phyloP scores from a whole-genome alignment of 2,797 vertebrate species.

The Macropodus opercularis region DNA sequence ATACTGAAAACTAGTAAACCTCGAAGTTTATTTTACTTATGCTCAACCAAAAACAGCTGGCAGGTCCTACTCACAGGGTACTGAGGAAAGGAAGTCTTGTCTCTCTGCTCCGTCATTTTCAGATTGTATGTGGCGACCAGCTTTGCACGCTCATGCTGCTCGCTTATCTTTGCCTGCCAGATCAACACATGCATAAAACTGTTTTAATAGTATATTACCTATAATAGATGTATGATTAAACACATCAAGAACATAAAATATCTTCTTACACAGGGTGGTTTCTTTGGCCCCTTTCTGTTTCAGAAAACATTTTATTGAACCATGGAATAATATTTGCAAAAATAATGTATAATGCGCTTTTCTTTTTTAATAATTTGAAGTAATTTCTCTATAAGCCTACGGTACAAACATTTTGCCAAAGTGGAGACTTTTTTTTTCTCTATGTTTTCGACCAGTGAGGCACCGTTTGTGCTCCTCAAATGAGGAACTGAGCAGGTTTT shows the following conservation, averaged over 20 bases:
- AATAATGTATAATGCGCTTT: too few relatives aligned
- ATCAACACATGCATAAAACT: constrained; percentile 17
- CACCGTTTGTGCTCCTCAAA: constrained; percentile 5
- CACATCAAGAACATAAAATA: not conserved
- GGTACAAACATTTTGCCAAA: too few relatives aligned
- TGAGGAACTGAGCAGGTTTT: not conserved
- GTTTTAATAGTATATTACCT: too few relatives aligned
- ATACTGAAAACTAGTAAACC: too few relatives aligned
- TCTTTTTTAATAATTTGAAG: too few relatives aligned
- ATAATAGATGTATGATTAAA: constrained; percentile 2
- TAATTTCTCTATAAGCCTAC: too few relatives aligned
- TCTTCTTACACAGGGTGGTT: not conserved
- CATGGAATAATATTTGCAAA: constrained; percentile 18
- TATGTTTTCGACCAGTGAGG: constrained; percentile 12
- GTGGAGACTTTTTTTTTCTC: constrained; percentile 6
- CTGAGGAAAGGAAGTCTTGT: constrained; percentile 59
- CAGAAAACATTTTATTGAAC: constrained; percentile 4
- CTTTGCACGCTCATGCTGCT: constrained; percentile 72
- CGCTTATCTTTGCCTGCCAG: constrained; percentile 60
- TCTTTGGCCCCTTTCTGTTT: not conserved
- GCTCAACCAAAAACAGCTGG: too few relatives aligned
- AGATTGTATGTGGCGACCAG: constrained; percentile 81
- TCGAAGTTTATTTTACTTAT: too few relatives aligned
- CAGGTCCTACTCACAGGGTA: constrained; percentile 72
- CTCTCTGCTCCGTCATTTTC: constrained; percentile 72